A percentile compares a stretch with the other conserved stretches of the same genome.
phyloP scores from a whole-genome alignment of 2,888 invertebrate genomes.

The Epinotia nisella region DNA sequence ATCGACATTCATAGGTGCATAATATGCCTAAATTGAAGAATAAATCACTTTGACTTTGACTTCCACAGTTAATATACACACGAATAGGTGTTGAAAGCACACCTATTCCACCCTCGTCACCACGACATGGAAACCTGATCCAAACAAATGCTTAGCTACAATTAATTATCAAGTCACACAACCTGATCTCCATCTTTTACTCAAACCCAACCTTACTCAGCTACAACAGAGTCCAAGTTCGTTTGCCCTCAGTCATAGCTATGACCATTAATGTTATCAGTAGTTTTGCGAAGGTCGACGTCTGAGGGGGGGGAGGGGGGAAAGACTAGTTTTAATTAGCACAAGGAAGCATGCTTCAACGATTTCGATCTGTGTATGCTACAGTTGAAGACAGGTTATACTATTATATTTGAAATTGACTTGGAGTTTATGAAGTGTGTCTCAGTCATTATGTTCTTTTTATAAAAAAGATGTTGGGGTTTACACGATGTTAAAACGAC shows the following conservation, averaged over 20 bases:
- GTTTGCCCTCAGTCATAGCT: conserved; percentile 2
- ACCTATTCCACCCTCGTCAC: conserved; percentile 25
- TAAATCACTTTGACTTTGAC: too few relatives aligned
- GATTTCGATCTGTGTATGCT: conserved; percentile 57
- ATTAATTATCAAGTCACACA: conserved; percentile 39
- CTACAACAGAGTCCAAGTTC: background rate
- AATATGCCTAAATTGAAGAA: too few relatives aligned
- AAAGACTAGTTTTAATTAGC: conserved; percentile 71
- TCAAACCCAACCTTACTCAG: background rate
- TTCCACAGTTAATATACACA: background rate
- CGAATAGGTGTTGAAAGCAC: conserved; percentile 15
- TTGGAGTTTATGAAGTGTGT: conserved; percentile 7
- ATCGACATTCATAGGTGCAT: too few relatives aligned
- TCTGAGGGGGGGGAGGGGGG: conserved; percentile 46
- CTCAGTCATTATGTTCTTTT: background rate
- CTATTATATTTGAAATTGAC: conserved; percentile 25
- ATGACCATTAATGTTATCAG: conserved; percentile 55
- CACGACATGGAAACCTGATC: conserved; percentile 41
- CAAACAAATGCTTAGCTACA: conserved; percentile 33
- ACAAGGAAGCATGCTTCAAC: conserved; percentile 76
- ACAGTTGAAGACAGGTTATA: conserved; percentile 37
- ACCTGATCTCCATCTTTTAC: conserved; percentile 9
- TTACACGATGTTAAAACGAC: too few relatives aligned
- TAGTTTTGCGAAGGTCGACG: conserved; percentile 56
- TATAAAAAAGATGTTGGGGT: background rate